phyloP scores from a whole-genome alignment of 2,113 vertebrate genomes.

The Furnarius figulus region DNA sequence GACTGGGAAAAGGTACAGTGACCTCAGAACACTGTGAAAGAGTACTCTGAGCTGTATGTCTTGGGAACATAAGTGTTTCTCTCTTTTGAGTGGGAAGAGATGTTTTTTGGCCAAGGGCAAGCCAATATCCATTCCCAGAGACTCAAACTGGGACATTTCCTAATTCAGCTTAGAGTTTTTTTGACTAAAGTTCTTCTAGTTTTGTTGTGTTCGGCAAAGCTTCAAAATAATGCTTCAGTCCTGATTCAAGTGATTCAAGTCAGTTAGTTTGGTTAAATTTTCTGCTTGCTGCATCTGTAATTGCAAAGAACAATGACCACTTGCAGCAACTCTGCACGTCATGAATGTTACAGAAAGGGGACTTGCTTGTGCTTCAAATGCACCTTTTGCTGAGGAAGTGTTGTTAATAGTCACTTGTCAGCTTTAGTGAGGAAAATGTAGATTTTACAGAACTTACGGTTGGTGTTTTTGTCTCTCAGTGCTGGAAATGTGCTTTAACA shows the following conservation, averaged over 20 bases:
- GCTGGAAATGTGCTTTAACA: neutral
- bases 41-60: neutral
- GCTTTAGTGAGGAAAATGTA: neutral
- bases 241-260: neutral
- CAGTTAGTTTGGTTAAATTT: neutral
- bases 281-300: neutral
- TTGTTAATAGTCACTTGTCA: neutral
- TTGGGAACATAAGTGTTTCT: neutral
- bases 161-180: neutral
- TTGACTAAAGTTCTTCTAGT: neutral
- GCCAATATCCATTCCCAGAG: neutral
- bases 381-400: neutral
- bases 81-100: neutral
- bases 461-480: neutral
- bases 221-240: neutral
- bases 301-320: neutral
- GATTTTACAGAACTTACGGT: neutral
- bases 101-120: neutral
- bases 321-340: neutral
- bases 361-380: neutral
- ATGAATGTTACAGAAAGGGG: neutral
- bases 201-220: neutral
- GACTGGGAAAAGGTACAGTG: slow-evolving; percentile 93
- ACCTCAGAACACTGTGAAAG: neutral
- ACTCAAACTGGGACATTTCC: neutral